phyloP scores from a whole-genome alignment of 2,113 vertebrate species.

The Ahaetulla prasina region DNA sequence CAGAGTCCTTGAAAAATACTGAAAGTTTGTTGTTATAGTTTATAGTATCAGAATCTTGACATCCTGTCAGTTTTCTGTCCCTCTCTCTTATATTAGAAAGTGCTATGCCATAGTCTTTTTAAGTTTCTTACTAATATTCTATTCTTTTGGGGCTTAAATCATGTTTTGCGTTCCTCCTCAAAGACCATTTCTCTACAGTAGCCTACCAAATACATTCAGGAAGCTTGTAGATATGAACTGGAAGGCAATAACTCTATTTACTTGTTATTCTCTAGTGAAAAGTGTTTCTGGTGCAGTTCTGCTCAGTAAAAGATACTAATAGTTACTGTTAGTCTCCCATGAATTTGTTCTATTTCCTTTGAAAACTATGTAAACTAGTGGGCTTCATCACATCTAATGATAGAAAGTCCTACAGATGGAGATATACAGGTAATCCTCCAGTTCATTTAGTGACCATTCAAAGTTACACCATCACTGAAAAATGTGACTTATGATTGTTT shows the following conservation, averaged over 20 bases:
- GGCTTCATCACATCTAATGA: neutral
- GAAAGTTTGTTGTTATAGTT: neutral
- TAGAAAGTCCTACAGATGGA: neutral
- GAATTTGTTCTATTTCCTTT: neutral
- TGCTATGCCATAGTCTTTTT: neutral
- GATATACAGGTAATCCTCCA: neutral
- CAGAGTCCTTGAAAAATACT: neutral
- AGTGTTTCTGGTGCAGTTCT: neutral
- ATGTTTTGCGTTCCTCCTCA: neutral
- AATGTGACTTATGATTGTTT: neutral
- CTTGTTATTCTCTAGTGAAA: neutral
- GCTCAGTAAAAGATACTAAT: neutral
- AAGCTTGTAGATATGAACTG: neutral
- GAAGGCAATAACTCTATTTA: neutral
- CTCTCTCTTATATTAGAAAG: neutral
- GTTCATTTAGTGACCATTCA: neutral
- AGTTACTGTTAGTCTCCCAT: neutral
- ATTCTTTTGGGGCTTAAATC: neutral
- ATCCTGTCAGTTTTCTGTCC: neutral
- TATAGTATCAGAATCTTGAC: neutral
- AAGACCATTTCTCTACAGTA: neutral
- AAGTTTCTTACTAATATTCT: neutral
- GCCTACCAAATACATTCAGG: neutral
- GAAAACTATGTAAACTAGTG: neutral
- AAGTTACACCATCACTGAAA: neutral